Base-by-base conservation (phyloP, 2,888 invertebrate species). In the Odontomyia ornata region DNA sequence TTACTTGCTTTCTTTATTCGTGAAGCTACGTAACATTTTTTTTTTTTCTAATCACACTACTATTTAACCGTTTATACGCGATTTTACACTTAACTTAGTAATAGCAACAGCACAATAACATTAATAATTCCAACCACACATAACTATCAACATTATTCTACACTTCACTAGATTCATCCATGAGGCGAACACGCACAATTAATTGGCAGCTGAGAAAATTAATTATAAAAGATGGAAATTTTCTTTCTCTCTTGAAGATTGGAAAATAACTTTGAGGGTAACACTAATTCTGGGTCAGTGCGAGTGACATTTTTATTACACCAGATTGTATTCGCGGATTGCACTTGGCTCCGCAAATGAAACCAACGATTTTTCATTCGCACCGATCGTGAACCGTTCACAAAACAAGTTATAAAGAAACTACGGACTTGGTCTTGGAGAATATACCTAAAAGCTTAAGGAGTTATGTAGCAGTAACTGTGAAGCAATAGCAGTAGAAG, bases 351-450 rank as follows among this genome's bases (percentile, higher is more conserved):
- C 36, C 36, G 18, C 5, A 52, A 52, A 52, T 15, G 5, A 15
- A 3, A 36, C 5, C 52, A 18, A 52, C n/a, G n/a, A n/a, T n/a
- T n/a, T n/a, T n/a, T n/a, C n/a, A 52, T 18, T n/a, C 52, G 13
- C 52, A 15, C n/a, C 52, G n/a, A 25, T 23, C 15, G 25, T 15
- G 60, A 18, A 60, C 60, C 25, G 60, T 60, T 60, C 60, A 25
- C 60, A 60, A 60, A 60, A 60, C 60, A 23, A 60, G 60, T 60
- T 60, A 60, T 18, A 7, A 13, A 60, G 60, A n/a, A 25, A 60
- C n/a, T 23, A 60, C 11, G 7, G 4, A 52, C 52, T 4, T 52
- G 2, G 52, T 52, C 52, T 52, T 52, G 13, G 3, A 4, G 4
- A 18, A 15, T 52, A 4, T 52, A 52, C 4, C 52, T 52, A 9